Conservation (phyloP, 2,113 vertebrate species). For the Nesoenas mayeri region DNA sequence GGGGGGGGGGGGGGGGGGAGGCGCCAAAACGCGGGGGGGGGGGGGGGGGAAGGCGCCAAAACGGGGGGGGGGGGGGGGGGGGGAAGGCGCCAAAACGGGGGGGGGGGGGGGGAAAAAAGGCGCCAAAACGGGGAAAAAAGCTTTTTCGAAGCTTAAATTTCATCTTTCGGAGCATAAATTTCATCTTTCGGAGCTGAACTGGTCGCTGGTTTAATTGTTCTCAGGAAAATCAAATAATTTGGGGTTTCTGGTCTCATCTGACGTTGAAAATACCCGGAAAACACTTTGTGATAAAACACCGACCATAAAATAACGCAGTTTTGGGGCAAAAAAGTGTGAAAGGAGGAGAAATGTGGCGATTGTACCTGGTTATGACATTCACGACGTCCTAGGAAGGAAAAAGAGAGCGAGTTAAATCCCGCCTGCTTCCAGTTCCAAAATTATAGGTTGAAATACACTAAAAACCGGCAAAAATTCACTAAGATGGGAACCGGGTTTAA, state of each 20-base stretch:
- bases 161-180: no score
- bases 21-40: no score
- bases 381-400: slow-evolving; percentile 31
- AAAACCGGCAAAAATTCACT: rapidly evolving
- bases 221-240: not conserved
- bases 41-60: no score
- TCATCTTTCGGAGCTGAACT: not conserved
- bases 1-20: no score
- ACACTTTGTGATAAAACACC: no score
- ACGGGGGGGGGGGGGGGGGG: no score
- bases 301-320: not conserved
- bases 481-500: not conserved
- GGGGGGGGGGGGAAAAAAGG: no score
- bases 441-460: rapidly evolving
- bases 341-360: not conserved
- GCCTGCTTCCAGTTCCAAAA: no score
- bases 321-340: rapidly evolving
- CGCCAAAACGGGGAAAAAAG: no score
- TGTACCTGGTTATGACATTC: slow-evolving; percentile 13
- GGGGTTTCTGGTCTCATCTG: not conserved
- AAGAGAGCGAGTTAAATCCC: not conserved
- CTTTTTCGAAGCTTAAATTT: no score
- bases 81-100: no score
- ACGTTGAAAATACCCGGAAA: no score
- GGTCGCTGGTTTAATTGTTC: rapidly evolving